Conservation (phyloP, 2,888 invertebrate genomes). For the Ypsolopha sequella region DNA sequence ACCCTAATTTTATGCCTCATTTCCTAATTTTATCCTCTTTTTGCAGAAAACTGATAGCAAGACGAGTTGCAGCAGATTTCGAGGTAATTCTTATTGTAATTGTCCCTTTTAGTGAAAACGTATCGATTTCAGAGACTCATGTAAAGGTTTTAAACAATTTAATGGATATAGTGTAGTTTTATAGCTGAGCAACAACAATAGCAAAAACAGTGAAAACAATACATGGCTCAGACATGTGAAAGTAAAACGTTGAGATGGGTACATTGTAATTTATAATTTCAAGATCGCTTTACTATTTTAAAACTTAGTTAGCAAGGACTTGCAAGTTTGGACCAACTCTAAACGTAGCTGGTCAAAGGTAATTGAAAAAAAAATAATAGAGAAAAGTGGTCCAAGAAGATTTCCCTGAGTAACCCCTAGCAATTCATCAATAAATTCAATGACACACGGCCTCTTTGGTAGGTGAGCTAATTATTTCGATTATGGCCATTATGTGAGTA, state of each 20-base stretch:
- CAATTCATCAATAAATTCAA: background rate
- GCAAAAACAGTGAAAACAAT: no score
- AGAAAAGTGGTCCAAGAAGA: background rate
- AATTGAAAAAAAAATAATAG: background rate
- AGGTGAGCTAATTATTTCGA: background rate
- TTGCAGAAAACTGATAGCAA: constrained; percentile 29
- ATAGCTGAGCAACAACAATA: no score
- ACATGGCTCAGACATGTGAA: no score
- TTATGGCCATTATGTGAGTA: background rate
- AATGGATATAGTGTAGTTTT: background rate
- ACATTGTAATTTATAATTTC: background rate
- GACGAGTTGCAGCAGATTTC: background rate
- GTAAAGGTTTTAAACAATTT: background rate
- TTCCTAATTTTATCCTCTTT: constrained; percentile 48
- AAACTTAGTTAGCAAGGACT: background rate
- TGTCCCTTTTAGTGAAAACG: constrained; percentile 1
- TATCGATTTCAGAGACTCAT: background rate
- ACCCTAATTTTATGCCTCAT: constrained; percentile 67
- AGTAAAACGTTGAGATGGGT: no score
- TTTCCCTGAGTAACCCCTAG: background rate
- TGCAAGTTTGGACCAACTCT: background rate
- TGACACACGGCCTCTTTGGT: background rate
- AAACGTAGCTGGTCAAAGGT: background rate
- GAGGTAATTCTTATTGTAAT: constrained; percentile 4
- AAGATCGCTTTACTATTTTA: background rate